A percentile compares a stretch with the other conserved stretches of the same genome.
phyloP scores from a whole-genome alignment of 2,797 vertebrate genomes.

The Lepilemur ruficaudatus region DNA sequence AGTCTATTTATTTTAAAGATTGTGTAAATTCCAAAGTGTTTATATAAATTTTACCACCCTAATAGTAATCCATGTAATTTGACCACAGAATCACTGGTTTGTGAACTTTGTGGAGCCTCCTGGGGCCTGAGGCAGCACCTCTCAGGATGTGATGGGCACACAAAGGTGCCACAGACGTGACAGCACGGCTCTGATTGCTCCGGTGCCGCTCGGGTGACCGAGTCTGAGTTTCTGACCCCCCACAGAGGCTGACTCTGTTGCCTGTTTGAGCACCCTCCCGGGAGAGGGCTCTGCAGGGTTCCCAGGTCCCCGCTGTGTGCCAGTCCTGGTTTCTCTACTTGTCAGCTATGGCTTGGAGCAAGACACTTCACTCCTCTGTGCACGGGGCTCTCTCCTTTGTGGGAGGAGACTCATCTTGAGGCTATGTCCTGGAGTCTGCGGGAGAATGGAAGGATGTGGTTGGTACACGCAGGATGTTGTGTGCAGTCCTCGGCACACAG shows the following conservation, averaged over 20 bases:
- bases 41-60: background rate
- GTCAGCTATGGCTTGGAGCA: background rate
- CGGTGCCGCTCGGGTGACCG: accelerated
- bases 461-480: accelerated
- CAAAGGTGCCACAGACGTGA: accelerated
- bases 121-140: accelerated
- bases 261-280: background rate
- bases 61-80: background rate
- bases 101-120: no score
- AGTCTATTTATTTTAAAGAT: background rate
- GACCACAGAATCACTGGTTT: background rate
- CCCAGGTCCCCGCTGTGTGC: accelerated
- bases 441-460: accelerated
- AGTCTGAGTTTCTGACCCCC: no score
- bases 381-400: no score
- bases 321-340: background rate
- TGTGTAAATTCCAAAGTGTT: background rate
- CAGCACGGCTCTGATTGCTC: accelerated
- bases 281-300: no score
- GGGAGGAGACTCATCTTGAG: background rate
- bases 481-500: accelerated
- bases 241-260: accelerated
- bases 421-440: accelerated
- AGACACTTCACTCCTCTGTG: no score
- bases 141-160: accelerated